phyloP scores from a whole-genome alignment of 2,888 invertebrate genomes.

The Acheta domesticus region DNA sequence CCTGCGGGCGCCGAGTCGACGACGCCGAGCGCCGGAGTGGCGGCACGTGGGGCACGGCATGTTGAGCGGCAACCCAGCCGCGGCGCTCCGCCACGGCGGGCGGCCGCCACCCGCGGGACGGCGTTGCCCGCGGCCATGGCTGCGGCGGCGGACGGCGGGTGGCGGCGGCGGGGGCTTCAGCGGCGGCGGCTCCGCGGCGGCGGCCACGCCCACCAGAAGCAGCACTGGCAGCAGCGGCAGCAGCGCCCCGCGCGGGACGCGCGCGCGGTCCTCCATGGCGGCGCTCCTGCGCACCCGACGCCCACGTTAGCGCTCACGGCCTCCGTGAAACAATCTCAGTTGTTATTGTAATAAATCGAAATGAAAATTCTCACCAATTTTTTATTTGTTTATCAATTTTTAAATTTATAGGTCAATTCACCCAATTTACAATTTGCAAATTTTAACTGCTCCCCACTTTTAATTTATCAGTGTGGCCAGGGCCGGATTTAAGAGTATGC shows the following conservation, averaged over 20 bases:
- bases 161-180: not conserved
- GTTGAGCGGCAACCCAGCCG: not conserved
- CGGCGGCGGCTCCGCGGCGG: not conserved
- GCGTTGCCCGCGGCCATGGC: not conserved
- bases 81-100: not conserved
- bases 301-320: too few species aligned
- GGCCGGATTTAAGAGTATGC: too few species aligned
- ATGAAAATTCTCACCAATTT: too few species aligned
- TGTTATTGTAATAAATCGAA: too few species aligned
- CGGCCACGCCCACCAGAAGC: not conserved
- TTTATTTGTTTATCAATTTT: too few species aligned
- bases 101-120: not conserved
- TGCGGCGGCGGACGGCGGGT: not conserved
- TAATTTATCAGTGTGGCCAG: too few species aligned
- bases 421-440: too few species aligned
- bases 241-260: not conserved
- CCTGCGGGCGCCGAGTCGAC: not conserved
- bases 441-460: too few species aligned
- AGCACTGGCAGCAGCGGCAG: not conserved
- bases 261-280: not conserved
- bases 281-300: not conserved
- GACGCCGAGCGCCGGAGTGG: not conserved
- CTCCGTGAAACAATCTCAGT: too few species aligned
- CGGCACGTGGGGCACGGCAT: not conserved
- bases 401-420: too few species aligned